A percentile compares a stretch with the other conserved stretches of the same genome.
These are phyloP conservation scores for Actias luna DNA, from an alignment of 2,888 invertebrate genomes.

Conservation along the genomic window DNA sequence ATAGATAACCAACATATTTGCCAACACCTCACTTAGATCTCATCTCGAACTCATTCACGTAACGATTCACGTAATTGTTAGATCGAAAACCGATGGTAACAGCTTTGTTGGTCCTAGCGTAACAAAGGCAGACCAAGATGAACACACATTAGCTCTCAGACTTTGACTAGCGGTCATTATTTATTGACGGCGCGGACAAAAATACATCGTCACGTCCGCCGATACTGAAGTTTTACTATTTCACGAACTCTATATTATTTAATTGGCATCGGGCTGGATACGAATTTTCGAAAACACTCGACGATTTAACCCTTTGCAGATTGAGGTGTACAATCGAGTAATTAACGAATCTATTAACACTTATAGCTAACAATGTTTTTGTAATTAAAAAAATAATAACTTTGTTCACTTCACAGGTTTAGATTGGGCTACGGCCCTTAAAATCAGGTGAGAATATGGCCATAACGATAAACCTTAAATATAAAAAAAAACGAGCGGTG, in stretches of 20 bases:
- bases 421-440: too few relatives aligned
- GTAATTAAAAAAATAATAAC: too few relatives aligned
- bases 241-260: conserved; percentile 3
- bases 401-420: too few relatives aligned
- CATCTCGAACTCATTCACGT: conserved; percentile 24
- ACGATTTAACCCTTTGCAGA: background rate
- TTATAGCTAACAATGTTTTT: too few relatives aligned
- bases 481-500: too few relatives aligned
- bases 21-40: conserved; percentile 10
- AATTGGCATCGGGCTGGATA: background rate
- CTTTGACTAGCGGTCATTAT: conserved; percentile 64
- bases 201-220: conserved; percentile 61
- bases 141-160: conserved; percentile 74
- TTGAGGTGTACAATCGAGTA: background rate
- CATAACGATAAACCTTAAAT: too few relatives aligned
- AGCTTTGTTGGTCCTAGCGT: conserved; percentile 27
- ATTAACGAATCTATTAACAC: background rate
- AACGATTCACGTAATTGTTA: background rate
- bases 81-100: conserved; percentile 34
- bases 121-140: conserved; percentile 63
- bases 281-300: background rate
- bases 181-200: conserved; percentile 70
- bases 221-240: conserved; percentile 22
- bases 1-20: background rate
- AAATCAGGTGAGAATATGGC: too few relatives aligned